phyloP scores from a whole-genome alignment of 2,888 invertebrate species.

The Tinea semifulvella region DNA sequence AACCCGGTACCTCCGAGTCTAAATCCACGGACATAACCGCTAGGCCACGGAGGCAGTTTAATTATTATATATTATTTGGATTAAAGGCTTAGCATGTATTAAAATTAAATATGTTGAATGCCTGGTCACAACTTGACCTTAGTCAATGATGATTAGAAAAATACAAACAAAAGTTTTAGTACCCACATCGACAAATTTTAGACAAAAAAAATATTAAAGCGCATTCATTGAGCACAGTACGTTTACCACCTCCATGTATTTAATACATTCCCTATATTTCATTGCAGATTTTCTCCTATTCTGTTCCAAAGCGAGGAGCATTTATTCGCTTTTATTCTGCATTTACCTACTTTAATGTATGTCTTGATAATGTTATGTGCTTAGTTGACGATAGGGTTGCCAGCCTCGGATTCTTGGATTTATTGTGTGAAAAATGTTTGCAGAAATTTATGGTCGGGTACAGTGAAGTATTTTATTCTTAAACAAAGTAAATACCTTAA shows the following conservation, averaged over 20 bases:
- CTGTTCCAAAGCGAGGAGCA: slow-evolving; percentile 8
- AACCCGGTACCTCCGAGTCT: too few relatives aligned
- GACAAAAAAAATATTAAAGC: background rate
- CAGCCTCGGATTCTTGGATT: slow-evolving; percentile 2
- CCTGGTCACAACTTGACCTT: too few relatives aligned
- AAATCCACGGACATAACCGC: too few relatives aligned
- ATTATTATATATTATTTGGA: too few relatives aligned
- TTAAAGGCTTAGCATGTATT: too few relatives aligned
- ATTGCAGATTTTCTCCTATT: slow-evolving; percentile 12
- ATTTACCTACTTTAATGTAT: slow-evolving; percentile 12
- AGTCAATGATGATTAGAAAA: too few relatives aligned
- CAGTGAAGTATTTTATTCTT: too few relatives aligned
- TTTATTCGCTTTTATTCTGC: slow-evolving; percentile 12
- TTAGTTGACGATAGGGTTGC: slow-evolving; percentile 8
- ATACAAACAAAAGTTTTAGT: background rate
- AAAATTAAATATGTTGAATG: too few relatives aligned
- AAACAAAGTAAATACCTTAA: too few relatives aligned
- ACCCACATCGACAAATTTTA: background rate
- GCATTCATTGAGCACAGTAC: background rate
- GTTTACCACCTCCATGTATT: background rate
- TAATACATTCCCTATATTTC: slow-evolving; percentile 10
- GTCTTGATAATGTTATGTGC: slow-evolving; percentile 12
- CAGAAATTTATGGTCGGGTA: too few relatives aligned
- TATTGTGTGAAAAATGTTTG: slow-evolving; percentile 4
- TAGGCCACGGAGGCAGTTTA: too few relatives aligned